Evolutionary conservation across 2,888 invertebrate species (phyloP).

Genomic region (Heliconius cydno): DNA sequence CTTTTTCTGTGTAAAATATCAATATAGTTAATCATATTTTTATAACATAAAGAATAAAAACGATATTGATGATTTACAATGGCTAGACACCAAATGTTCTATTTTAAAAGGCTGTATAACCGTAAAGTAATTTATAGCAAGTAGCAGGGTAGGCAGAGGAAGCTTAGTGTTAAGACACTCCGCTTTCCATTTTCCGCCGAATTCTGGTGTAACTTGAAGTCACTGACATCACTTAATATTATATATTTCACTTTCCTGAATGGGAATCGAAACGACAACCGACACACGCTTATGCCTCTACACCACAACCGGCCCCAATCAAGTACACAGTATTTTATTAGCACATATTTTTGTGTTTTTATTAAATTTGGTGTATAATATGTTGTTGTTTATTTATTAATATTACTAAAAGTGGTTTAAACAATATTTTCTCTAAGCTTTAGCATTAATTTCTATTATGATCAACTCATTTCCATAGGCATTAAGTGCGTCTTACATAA

Average conservation of each 20-base stretch:
- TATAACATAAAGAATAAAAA: not conserved
- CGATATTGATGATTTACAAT: not conserved
- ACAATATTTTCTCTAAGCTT: too few species aligned
- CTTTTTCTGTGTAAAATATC: not conserved
- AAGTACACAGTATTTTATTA: too few species aligned
- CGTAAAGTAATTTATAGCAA: too few species aligned
- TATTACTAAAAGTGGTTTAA: too few species aligned
- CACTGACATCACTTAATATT: not conserved
- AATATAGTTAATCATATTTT: not conserved
- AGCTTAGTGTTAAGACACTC: not conserved
- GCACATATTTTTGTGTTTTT: too few species aligned
- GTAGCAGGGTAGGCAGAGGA: not conserved
- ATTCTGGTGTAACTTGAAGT: too few species aligned
- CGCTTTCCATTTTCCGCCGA: not conserved
- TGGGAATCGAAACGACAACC: not conserved
- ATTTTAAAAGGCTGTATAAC: not conserved
- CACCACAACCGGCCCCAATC: too few species aligned
- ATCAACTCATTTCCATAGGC: too few species aligned
- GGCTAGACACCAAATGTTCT: not conserved
- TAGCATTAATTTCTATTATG: too few species aligned
- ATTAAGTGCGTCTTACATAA: too few species aligned
- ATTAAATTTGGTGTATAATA: too few species aligned
- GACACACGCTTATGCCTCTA: not conserved
- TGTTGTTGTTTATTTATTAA: too few species aligned
- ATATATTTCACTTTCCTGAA: not conserved